Percentiles rank a stretch among this genome's conserved stretches.
Conservation (phyloP, 2,113 vertebrate species). For the Tychaedon coryphoeus region DNA sequence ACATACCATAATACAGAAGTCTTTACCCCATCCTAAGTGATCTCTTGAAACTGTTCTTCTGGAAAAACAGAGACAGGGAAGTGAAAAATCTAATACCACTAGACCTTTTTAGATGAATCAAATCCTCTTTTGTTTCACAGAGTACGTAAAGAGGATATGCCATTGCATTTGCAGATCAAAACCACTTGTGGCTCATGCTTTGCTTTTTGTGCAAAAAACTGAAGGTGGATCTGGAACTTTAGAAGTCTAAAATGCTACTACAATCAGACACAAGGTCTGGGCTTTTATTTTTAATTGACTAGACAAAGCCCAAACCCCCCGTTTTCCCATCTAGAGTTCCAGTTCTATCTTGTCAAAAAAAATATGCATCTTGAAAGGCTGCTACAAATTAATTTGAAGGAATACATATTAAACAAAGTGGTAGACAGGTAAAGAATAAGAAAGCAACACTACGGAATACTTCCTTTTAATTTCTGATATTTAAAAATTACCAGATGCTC, state of each 20-base stretch:
- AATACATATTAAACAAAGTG: neutral
- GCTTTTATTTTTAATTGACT: neutral
- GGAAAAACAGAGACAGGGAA: neutral
- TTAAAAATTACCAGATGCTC: neutral
- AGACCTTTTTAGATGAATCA: neutral
- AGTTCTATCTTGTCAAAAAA: neutral
- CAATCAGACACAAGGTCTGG: neutral
- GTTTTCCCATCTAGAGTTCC: neutral
- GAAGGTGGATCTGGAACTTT: neutral
- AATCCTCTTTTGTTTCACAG: neutral
- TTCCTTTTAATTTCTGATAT: neutral
- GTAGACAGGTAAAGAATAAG: neutral
- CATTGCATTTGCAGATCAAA: neutral
- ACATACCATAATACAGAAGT: neutral
- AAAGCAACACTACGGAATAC: neutral
- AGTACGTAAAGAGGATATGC: neutral
- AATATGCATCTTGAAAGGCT: neutral
- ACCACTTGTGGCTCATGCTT: neutral
- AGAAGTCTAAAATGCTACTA: neutral
- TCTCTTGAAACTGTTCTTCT: neutral
- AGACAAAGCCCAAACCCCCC: neutral
- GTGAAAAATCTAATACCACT: neutral
- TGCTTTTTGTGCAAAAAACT: neutral
- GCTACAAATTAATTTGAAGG: neutral
- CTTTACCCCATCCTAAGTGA: neutral